Evolutionary conservation across 1,140 invertebrate species (phyloP).

Genomic region (Apis cerana): DNA sequence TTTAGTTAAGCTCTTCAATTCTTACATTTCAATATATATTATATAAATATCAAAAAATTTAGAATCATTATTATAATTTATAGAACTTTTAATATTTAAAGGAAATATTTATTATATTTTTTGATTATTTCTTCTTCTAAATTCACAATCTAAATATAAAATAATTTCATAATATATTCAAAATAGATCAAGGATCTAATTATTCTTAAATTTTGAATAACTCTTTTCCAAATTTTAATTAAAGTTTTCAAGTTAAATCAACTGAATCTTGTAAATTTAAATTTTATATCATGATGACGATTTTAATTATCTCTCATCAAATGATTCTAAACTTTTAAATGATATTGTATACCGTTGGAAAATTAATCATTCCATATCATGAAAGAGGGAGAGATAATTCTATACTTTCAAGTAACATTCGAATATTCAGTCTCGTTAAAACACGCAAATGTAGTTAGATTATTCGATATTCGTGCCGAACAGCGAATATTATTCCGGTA

Average conservation of each 20-base stretch:
- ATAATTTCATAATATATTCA: neutral
- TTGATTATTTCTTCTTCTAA: neutral
- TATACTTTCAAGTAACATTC: neutral
- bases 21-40: neutral
- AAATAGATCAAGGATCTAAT: neutral
- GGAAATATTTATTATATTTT: neutral
- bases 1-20: neutral
- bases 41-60: neutral
- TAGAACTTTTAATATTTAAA: neutral
- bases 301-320: no score
- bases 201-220: neutral
- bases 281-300: neutral
- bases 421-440: conserved; percentile 4
- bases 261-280: neutral
- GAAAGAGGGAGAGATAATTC: neutral
- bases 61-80: neutral
- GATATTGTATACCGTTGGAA: neutral
- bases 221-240: no score
- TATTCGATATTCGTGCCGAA: conserved; percentile 11
- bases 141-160: neutral
- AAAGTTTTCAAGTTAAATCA: neutral
- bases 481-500: conserved; percentile 1
- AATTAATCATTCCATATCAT: neutral
- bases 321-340: neutral
- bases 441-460: neutral